phyloP scores from a whole-genome alignment of 2,797 vertebrate species.

The Pteropus rufus region DNA sequence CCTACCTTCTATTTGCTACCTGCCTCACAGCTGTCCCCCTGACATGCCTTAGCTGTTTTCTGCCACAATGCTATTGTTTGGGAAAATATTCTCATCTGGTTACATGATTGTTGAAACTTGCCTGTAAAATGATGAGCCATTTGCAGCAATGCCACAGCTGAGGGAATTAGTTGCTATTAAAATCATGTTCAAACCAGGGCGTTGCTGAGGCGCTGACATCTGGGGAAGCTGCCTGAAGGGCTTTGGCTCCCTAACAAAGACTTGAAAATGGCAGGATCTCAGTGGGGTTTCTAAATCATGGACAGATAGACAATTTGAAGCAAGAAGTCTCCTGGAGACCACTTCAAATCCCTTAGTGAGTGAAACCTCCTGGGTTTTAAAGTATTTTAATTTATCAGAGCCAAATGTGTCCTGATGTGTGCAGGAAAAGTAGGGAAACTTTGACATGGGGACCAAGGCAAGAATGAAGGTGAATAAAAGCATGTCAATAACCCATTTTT shows the following conservation, averaged over 20 bases:
- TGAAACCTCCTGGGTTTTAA: background rate
- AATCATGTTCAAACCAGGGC: conserved; percentile 82
- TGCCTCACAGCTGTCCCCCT: conserved; percentile 44
- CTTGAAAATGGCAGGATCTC: conserved; percentile 74
- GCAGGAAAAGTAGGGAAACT: background rate
- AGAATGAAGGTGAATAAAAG: background rate
- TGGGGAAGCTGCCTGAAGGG: conserved; percentile 82
- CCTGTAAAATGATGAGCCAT: conserved; percentile 78
- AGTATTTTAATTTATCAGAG: background rate
- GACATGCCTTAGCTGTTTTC: conserved; percentile 56
- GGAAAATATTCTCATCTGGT: conserved; percentile 70
- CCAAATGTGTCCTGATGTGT: background rate
- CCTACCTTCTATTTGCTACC: conserved; percentile 9
- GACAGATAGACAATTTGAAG: conserved; percentile 71
- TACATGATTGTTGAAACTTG: conserved; percentile 83
- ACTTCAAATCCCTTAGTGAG: background rate
- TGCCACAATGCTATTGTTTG: conserved; percentile 50
- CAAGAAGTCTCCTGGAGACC: conserved; percentile 53
- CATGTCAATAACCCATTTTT: background rate
- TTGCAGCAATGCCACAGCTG: conserved; percentile 80
- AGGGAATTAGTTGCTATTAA: conserved; percentile 87
- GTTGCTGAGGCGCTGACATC: conserved; percentile 80
- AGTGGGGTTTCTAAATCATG: conserved; percentile 75
- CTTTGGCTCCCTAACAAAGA: conserved; percentile 85
- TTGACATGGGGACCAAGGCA: background rate